phyloP scores from a whole-genome alignment of 2,797 vertebrate genomes.

The Naso thynnoides region DNA sequence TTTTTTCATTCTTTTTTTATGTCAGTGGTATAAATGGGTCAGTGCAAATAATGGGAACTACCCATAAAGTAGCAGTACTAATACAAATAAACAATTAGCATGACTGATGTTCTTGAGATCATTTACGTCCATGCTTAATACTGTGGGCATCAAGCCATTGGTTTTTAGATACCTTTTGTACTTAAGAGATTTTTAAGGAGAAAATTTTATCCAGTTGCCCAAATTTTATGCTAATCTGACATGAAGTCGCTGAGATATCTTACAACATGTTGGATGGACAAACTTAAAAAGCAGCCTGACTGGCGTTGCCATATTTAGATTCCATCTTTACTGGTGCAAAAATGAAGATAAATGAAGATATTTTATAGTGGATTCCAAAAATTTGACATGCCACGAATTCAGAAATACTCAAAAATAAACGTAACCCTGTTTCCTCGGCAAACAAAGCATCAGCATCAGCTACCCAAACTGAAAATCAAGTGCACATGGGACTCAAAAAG shows the following conservation, averaged over 20 bases:
- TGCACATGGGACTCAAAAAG: slow-evolving; percentile 45
- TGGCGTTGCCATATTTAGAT: slow-evolving; percentile 2
- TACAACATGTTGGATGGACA: background rate
- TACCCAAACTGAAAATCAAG: slow-evolving; percentile 58
- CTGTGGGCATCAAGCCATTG: background rate
- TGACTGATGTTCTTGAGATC: background rate
- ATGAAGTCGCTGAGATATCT: slow-evolving; percentile 1
- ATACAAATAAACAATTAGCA: background rate
- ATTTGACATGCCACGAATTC: slow-evolving; percentile 17
- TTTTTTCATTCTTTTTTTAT: background rate
- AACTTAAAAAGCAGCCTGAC: background rate
- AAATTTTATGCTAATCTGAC: background rate
- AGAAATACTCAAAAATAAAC: slow-evolving; percentile 54
- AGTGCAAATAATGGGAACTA: background rate
- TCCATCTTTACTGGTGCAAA: background rate
- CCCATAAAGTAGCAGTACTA: background rate
- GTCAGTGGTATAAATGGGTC: background rate
- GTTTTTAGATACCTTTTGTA: background rate
- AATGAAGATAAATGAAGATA: slow-evolving; percentile 12
- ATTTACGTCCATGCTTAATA: background rate
- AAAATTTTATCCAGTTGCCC: slow-evolving; percentile 1
- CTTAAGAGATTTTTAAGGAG: background rate
- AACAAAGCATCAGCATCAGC: slow-evolving; percentile 66
- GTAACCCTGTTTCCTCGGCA: slow-evolving; percentile 56
- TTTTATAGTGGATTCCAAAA: slow-evolving; percentile 34